Conservation (phyloP, 2,113 vertebrate genomes). For the Podilymbus podiceps region DNA sequence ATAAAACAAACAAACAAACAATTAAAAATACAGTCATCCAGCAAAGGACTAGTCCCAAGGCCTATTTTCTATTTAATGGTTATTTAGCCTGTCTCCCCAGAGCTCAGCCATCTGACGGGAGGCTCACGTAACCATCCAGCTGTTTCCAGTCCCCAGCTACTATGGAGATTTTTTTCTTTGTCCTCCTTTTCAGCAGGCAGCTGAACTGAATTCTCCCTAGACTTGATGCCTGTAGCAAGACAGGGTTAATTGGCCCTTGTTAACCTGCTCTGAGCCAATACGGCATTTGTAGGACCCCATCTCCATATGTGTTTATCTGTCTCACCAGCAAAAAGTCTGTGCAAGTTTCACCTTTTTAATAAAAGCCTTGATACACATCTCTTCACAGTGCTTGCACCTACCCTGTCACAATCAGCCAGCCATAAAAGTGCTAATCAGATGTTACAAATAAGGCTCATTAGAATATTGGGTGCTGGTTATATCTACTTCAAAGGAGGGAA, state of each 20-base stretch:
- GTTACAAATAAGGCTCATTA: background rate
- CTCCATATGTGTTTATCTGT: background rate
- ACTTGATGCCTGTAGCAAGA: background rate
- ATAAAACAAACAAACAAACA: background rate
- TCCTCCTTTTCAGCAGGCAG: background rate
- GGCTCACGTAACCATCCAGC: background rate
- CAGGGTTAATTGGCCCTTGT: background rate
- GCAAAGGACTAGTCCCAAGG: background rate
- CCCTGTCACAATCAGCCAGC: background rate
- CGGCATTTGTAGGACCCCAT: background rate
- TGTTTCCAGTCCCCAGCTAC: conserved; percentile 16
- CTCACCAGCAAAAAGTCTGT: background rate
- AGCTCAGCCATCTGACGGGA: background rate
- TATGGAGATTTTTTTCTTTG: background rate
- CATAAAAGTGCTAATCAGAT: background rate
- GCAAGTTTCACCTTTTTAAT: background rate
- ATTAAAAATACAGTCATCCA: background rate
- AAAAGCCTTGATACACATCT: background rate
- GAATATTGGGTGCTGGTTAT: background rate
- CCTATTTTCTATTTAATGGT: background rate
- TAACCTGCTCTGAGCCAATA: background rate
- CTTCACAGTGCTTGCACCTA: background rate
- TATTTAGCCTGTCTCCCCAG: background rate
- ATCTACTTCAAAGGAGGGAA: background rate
- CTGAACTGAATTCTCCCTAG: background rate